Percentiles rank a stretch among this genome's conserved stretches.
These are phyloP conservation scores for Cyprinodon diabolis DNA, from an alignment of 2,797 vertebrate genomes.

Conservation along the genomic window DNA sequence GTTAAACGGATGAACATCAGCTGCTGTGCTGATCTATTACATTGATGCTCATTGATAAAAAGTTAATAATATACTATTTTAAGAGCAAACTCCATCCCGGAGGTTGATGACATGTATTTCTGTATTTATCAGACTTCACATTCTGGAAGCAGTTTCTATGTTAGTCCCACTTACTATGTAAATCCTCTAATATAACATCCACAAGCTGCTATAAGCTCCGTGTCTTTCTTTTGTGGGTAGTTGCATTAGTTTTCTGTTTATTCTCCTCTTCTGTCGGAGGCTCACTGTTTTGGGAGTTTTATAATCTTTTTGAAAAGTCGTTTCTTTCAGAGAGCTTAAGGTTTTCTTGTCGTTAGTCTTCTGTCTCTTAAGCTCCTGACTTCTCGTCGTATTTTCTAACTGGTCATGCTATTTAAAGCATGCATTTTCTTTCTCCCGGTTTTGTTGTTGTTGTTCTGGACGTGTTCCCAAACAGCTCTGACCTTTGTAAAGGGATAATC, in stretches of 20 bases:
- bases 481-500: conserved; percentile 76
- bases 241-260: conserved; percentile 26
- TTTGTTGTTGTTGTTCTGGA: conserved; percentile 61
- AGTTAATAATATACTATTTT: no score
- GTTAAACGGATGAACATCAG: no score
- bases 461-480: conserved; percentile 53
- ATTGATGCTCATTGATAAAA: no score
- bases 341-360: conserved; percentile 15
- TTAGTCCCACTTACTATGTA: conserved; percentile 29
- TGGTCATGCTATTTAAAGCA: conserved; percentile 42
- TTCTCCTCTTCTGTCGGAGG: conserved; percentile 8
- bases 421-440: conserved; percentile 17
- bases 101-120: no score
- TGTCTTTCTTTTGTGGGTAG: conserved; percentile 22
- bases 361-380: conserved; percentile 33
- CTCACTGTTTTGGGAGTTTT: conserved; percentile 13
- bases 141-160: background rate
- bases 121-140: background rate
- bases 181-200: conserved; percentile 42
- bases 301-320: conserved; percentile 27
- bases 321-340: conserved; percentile 11
- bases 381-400: conserved; percentile 44
- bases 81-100: background rate
- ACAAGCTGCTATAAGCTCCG: conserved; percentile 35
- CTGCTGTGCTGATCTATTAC: no score